These are phyloP conservation scores for Gymnoscelis rufifasciata DNA, from an alignment of 2,888 invertebrate species.

Conservation along the genomic window DNA sequence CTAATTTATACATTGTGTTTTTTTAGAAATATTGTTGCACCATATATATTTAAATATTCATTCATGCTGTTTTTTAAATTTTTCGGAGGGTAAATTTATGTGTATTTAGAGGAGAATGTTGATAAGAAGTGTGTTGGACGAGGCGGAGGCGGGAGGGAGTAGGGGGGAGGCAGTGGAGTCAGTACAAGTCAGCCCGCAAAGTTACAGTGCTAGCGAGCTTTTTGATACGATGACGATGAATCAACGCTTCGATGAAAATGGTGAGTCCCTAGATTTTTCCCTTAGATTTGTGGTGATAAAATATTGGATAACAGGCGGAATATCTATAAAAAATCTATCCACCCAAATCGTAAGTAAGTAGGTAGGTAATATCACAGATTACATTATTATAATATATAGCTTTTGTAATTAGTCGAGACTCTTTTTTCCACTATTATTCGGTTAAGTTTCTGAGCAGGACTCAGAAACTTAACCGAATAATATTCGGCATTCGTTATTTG, in stretches of 20 bases:
- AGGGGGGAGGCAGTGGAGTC: conserved; percentile 11
- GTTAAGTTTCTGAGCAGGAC: no score
- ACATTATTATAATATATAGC: no score
- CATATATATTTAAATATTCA: conserved; percentile 27
- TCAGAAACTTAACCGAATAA: no score
- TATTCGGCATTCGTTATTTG: no score
- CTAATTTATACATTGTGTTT: conserved; percentile 44
- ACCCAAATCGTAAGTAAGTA: no score
- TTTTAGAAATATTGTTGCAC: conserved; percentile 41
- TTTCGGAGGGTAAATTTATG: conserved; percentile 46
- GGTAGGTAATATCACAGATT: no score
- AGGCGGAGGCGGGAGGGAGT: conserved; percentile 33
- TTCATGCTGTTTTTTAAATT: conserved; percentile 27
- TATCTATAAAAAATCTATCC: no score
- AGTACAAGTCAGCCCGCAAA: conserved; percentile 27
- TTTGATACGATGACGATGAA: conserved; percentile 55
- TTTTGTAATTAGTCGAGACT: no score
- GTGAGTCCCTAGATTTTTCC: conserved; percentile 31
- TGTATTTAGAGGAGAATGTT: conserved; percentile 46
- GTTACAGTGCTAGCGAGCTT: conserved; percentile 54
- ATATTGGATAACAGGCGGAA: not conserved
- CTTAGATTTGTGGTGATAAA: not conserved
- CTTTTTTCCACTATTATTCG: no score
- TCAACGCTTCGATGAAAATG: conserved; percentile 36
- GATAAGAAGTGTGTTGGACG: conserved; percentile 51